Conservation (phyloP, 2,113 vertebrate species). For the Lophius piscatorius region DNA sequence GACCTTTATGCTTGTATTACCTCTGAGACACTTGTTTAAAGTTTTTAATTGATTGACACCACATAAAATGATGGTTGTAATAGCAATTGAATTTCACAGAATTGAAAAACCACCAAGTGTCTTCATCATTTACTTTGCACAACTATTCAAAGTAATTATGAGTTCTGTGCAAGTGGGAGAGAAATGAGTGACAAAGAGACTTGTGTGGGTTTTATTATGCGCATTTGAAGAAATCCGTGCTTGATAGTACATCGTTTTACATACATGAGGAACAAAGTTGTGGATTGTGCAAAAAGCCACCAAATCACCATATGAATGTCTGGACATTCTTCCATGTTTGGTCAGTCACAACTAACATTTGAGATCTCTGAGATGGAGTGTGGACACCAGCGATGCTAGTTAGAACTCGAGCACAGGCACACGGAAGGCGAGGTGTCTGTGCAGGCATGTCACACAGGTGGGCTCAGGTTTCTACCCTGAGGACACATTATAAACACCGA, state of each 20-base stretch:
- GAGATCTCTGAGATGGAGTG: slow-evolving; percentile 20
- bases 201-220: slow-evolving; percentile 70
- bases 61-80: too few species aligned
- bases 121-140: slow-evolving; percentile 56
- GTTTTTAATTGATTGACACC: too few species aligned
- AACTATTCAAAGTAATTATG: slow-evolving; percentile 57
- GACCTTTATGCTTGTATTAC: too few species aligned
- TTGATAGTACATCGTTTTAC: slow-evolving; percentile 43
- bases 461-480: slow-evolving; percentile 53
- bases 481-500: slow-evolving; percentile 25
- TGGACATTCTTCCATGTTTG: slow-evolving; percentile 54
- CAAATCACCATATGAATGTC: slow-evolving; percentile 67
- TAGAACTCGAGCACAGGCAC: slow-evolving; percentile 14
- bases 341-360: slow-evolving; percentile 36
- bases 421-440: slow-evolving; percentile 18
- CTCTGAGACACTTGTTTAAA: too few species aligned
- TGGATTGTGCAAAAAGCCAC: slow-evolving; percentile 59
- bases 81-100: too few species aligned
- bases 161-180: slow-evolving; percentile 73
- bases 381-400: slow-evolving; percentile 30
- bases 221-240: slow-evolving; percentile 61
- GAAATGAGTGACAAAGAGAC: slow-evolving; percentile 67
- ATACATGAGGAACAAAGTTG: slow-evolving; percentile 61
- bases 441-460: slow-evolving; percentile 50
- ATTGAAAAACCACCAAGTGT: slow-evolving; percentile 44